Base-by-base conservation (phyloP, 2,888 invertebrate species). In the Slavum lentiscoides region DNA sequence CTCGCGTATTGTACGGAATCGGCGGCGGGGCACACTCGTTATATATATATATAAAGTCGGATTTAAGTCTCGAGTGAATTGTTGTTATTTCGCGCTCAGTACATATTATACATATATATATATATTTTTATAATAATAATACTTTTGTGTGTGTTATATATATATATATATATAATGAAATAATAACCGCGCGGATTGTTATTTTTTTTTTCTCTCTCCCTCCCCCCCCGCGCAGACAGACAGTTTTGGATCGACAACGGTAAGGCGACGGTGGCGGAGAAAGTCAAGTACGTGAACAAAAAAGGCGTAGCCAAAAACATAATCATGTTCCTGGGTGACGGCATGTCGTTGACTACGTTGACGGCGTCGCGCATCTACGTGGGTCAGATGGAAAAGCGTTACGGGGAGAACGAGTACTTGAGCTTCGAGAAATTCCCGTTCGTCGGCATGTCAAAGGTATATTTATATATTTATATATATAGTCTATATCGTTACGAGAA, bases 281-380 rank as follows among this genome's bases (percentile, higher is more conserved):
- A 82, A 82, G 37, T 82, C 64, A 76, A 82, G 74, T 82, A 76
- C 58, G 59, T 66, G 55, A 82, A 72, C 17, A 82, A 74, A 84
- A 86, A 87, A 19, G 88, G 89, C 9, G 86, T 87, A 0, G 95
- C 96, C 0, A 93, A 91, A 86, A 96, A 96, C 86, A 91, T 95
- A 1, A 92, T 96, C 75, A 84, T 96, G 0, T 95, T 96, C 85
- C 87, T 97, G 9, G 96, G 96, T 0, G 96, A 97, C 85, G 96
- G 96, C 8, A 95, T 96, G 96, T 95, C 95, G 0, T 89, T 93
- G 0, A 92, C 93, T 83, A 95, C 96, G 0, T 89, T 94, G 74
- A 94, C 95, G 0, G 93, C 94, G 0, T 90, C 94, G 0, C 89
- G 96, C 84, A 94, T 96, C 82, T 92, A 92, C 86, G 91, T 90